Percentiles rank a stretch among this genome's conserved stretches.
phyloP scores from a whole-genome alignment of 2,888 invertebrate species.

The Myathropa florea region DNA sequence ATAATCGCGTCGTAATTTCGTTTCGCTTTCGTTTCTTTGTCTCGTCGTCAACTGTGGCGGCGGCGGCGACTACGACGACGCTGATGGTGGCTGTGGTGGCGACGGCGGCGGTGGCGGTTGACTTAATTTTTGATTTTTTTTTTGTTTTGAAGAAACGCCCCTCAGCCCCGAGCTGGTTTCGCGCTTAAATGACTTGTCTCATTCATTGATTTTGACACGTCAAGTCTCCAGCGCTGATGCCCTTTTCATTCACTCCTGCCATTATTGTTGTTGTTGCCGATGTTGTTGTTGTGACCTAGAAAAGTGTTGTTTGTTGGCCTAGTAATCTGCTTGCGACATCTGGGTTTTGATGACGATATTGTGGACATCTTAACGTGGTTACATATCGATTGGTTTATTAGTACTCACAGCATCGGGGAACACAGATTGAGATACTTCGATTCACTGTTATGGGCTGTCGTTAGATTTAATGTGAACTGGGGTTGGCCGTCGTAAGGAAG shows the following conservation, averaged over 20 bases:
- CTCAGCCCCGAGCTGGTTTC: not conserved
- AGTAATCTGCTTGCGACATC: slow-evolving; percentile 26
- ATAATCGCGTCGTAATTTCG: slow-evolving; percentile 59
- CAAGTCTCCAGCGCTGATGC: not conserved
- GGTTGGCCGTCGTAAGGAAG: not conserved
- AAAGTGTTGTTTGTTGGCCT: not conserved
- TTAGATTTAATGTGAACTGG: not conserved
- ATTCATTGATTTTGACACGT: slow-evolving; percentile 51
- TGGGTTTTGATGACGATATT: not conserved
- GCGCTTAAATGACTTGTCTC: not conserved
- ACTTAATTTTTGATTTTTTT: not conserved
- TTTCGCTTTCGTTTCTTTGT: slow-evolving; percentile 15
- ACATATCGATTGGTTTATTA: not conserved
- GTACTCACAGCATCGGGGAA: not conserved
- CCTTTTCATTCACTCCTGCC: not conserved
- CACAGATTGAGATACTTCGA: not conserved
- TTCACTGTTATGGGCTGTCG: not conserved
- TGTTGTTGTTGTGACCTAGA: slow-evolving; percentile 13
- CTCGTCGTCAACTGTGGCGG: not conserved
- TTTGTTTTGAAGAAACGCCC: not conserved
- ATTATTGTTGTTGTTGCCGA: not conserved
- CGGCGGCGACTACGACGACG: not conserved
- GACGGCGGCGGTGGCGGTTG: not conserved
- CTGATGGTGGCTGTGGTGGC: not conserved
- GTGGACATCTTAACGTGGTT: not conserved